phyloP scores from a whole-genome alignment of 2,888 invertebrate genomes.

The Drosophila anomelani region DNA sequence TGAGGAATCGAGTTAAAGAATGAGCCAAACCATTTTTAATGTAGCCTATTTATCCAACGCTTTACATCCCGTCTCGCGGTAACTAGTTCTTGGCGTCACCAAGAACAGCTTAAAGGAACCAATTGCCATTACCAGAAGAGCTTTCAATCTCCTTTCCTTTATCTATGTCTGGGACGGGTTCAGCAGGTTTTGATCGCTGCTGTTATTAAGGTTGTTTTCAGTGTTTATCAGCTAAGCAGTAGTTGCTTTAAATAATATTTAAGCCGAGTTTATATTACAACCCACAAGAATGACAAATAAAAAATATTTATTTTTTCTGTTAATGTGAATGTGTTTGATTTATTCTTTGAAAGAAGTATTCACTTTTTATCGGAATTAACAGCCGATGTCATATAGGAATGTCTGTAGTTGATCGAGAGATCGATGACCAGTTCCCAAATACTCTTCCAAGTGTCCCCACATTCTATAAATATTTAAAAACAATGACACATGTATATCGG shows the following conservation, averaged over 20 bases:
- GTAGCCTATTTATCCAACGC: not conserved
- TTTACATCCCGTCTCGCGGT: not conserved
- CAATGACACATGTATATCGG: too few relatives aligned
- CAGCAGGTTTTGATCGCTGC: slow-evolving; percentile 26
- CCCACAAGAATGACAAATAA: not conserved
- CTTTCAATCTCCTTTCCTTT: slow-evolving; percentile 31
- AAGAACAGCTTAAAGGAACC: slow-evolving; percentile 14
- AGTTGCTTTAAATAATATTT: slow-evolving; percentile 20
- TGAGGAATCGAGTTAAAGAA: not conserved
- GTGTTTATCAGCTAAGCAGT: slow-evolving; percentile 30
- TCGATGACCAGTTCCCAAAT: not conserved
- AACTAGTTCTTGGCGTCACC: slow-evolving; percentile 9
- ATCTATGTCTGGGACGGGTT: slow-evolving; percentile 28
- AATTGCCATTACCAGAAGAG: slow-evolving; percentile 1
- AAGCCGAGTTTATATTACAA: slow-evolving; percentile 11
- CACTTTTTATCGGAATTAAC: not conserved
- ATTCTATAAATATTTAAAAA: not conserved
- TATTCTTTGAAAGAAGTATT: not conserved
- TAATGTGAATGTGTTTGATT: not conserved
- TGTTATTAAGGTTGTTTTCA: slow-evolving; percentile 17
- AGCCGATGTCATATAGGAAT: not conserved
- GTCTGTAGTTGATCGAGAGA: not conserved
- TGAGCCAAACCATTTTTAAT: not conserved
- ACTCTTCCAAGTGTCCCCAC: not conserved
- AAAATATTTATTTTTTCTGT: not conserved